phyloP scores from a whole-genome alignment of 2,888 invertebrate species.

The Pocota personata region DNA sequence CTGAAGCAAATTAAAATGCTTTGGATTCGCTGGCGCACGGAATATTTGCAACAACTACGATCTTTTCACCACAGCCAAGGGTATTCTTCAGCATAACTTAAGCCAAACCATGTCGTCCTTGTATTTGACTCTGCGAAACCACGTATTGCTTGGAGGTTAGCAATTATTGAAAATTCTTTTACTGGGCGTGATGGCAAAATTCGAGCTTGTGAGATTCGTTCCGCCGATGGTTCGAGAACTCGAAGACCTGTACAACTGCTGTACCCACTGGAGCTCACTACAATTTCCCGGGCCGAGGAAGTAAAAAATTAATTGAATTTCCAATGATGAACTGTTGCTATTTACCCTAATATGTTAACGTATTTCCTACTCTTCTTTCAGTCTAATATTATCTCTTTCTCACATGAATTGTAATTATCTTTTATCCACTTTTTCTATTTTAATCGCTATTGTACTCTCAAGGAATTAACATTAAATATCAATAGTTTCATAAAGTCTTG shows the following conservation, averaged over 20 bases:
- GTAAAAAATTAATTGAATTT: constrained; percentile 14
- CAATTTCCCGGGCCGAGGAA: constrained; percentile 35
- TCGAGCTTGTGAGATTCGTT: constrained; percentile 42
- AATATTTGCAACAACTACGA: constrained; percentile 10
- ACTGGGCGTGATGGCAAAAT: constrained; percentile 31
- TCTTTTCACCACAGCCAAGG: constrained; percentile 9
- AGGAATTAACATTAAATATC: too few relatives aligned
- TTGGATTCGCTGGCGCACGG: background rate
- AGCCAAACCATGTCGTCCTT: constrained; percentile 7
- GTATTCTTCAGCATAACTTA: background rate
- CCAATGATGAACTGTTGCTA: too few relatives aligned
- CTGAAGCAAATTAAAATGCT: background rate
- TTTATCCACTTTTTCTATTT: too few relatives aligned
- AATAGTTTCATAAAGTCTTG: too few relatives aligned
- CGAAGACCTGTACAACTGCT: constrained; percentile 39
- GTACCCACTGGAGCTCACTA: constrained; percentile 22
- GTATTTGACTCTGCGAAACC: constrained; percentile 24
- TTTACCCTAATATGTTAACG: too few relatives aligned
- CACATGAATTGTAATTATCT: too few relatives aligned
- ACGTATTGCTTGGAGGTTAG: constrained; percentile 37
- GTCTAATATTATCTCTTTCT: too few relatives aligned
- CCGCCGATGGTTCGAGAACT: constrained; percentile 12
- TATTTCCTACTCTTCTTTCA: too few relatives aligned
- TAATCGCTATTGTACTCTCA: too few relatives aligned
- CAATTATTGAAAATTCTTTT: constrained; percentile 4